phyloP scores from a whole-genome alignment of 1,140 invertebrate species.

The Oryctes rhinoceros region DNA sequence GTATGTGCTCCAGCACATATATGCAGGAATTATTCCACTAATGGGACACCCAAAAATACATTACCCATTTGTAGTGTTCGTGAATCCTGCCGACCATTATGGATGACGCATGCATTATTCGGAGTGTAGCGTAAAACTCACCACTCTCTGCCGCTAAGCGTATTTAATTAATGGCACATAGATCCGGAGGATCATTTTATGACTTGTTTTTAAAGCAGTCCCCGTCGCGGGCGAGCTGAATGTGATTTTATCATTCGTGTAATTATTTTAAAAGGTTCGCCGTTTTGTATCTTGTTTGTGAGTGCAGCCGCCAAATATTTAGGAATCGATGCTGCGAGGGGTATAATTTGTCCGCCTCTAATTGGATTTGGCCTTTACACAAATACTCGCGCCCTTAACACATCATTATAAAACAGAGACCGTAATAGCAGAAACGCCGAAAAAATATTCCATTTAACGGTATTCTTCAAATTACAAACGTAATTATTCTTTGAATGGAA shows the following conservation, averaged over 20 bases:
- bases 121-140: constrained; percentile 42
- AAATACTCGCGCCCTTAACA: not conserved
- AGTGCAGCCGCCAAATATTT: not conserved
- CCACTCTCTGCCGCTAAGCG: constrained; percentile 45
- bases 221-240: constrained; percentile 35
- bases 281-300: constrained; percentile 44
- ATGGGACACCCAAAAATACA: constrained; percentile 54
- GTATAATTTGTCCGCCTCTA: not conserved
- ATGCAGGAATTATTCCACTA: constrained; percentile 54
- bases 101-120: constrained; percentile 53
- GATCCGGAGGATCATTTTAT: constrained; percentile 53
- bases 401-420: not conserved
- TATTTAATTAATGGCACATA: constrained; percentile 54
- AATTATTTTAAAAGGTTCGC: constrained; percentile 46
- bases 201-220: constrained; percentile 54
- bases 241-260: constrained; percentile 44
- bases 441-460: too few relatives aligned
- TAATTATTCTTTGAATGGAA: not conserved
- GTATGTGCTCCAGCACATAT: constrained; percentile 47
- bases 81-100: constrained; percentile 52
- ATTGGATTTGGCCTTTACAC: not conserved
- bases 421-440: not conserved
- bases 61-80: constrained; percentile 52
- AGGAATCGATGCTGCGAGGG: not conserved
- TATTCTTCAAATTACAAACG: too few relatives aligned